Conservation (phyloP, 2,797 vertebrate genomes). For the Hyperoplus immaculatus region DNA sequence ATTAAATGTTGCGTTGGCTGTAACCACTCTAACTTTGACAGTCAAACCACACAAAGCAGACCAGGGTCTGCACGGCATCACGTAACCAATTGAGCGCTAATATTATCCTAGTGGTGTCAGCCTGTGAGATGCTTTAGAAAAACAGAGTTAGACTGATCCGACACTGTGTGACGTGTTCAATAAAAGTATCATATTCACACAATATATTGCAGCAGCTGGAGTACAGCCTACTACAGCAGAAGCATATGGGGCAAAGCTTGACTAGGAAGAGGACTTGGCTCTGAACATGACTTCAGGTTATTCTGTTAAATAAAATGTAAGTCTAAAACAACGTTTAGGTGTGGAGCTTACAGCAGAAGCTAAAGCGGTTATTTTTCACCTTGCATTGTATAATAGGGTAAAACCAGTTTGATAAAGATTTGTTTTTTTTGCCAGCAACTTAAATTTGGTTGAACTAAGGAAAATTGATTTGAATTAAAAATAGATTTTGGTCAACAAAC, state of each 20-base stretch:
- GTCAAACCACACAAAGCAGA: conserved; percentile 49
- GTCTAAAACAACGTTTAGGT: background rate
- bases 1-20: conserved; percentile 76
- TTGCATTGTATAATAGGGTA: background rate
- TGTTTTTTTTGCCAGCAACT: background rate
- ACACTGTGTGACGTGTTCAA: conserved; percentile 11
- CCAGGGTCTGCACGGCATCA: conserved; percentile 5
- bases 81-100: background rate
- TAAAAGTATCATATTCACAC: background rate
- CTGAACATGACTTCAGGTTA: background rate
- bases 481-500: background rate
- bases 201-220: background rate
- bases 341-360: background rate
- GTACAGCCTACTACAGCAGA: background rate
- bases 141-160: conserved; percentile 6
- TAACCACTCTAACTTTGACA: conserved; percentile 62
- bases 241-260: background rate
- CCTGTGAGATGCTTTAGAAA: conserved; percentile 17
- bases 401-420: background rate
- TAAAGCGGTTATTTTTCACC: background rate
- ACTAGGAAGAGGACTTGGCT: background rate
- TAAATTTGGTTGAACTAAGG: background rate
- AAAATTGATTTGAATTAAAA: background rate
- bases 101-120: conserved; percentile 17
- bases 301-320: background rate